These are phyloP conservation scores for Parasteatoda lunata DNA, from an alignment of 2,888 invertebrate genomes.

Conservation along the genomic window DNA sequence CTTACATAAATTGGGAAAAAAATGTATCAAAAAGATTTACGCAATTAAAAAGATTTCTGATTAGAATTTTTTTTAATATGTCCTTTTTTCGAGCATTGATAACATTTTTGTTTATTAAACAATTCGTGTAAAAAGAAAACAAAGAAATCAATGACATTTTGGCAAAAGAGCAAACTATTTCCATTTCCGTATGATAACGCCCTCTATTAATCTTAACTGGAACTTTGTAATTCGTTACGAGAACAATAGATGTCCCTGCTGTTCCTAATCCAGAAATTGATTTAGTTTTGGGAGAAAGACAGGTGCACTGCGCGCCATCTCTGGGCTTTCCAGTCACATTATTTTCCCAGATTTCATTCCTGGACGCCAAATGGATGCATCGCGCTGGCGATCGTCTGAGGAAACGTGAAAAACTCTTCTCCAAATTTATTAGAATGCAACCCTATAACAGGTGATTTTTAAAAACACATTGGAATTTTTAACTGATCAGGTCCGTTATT, in stretches of 20 bases:
- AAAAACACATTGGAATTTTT: background rate
- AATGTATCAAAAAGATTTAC: too few relatives aligned
- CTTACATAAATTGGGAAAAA: too few relatives aligned
- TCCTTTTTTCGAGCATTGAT: too few relatives aligned
- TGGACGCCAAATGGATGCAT: conserved; percentile 16
- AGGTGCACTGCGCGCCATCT: conserved; percentile 36
- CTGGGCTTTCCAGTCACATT: conserved; percentile 16
- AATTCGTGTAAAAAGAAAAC: background rate
- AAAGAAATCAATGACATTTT: background rate
- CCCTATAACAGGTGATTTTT: background rate
- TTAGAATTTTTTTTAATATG: too few relatives aligned
- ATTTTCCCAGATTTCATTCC: background rate
- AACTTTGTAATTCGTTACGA: background rate
- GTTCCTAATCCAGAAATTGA: background rate
- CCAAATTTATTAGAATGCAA: conserved; percentile 26
- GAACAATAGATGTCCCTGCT: conserved; percentile 20
- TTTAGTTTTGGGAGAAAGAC: conserved; percentile 13
- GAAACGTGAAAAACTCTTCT: background rate
- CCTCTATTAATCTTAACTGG: background rate
- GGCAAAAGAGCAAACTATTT: too few relatives aligned
- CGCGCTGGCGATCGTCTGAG: background rate
- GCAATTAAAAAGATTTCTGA: too few relatives aligned
- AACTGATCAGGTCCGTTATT: background rate
- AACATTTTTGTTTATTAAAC: background rate
- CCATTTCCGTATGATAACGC: background rate